phyloP scores from a whole-genome alignment of 2,888 invertebrate species.

The Dolichomitus sp. region DNA sequence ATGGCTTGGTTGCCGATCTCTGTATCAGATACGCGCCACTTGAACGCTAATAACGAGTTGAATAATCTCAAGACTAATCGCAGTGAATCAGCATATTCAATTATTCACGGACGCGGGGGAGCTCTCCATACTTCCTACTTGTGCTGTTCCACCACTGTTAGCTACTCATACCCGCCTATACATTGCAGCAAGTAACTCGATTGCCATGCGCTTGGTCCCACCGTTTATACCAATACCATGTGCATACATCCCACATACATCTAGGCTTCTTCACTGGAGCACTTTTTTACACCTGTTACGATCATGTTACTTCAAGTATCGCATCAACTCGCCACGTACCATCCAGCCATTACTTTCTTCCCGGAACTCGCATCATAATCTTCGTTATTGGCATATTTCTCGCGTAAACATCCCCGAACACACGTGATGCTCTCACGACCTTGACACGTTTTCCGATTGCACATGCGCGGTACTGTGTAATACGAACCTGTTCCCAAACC shows the following conservation, averaged over 20 bases:
- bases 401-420: constrained; percentile 10
- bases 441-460: constrained; percentile 1
- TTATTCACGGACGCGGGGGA: constrained; percentile 66
- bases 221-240: not conserved
- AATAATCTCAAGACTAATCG: constrained; percentile 72
- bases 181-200: constrained; percentile 17
- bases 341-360: constrained; percentile 2
- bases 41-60: constrained; percentile 72
- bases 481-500: constrained; percentile 60
- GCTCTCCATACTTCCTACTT: constrained; percentile 55
- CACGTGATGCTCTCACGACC: not conserved
- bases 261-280: not conserved
- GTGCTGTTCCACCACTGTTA: constrained; percentile 25
- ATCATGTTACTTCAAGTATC: not conserved
- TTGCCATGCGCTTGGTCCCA: constrained; percentile 14
- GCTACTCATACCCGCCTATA: constrained; percentile 2
- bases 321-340: not conserved
- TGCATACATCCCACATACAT: constrained; percentile 10
- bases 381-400: not conserved
- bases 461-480: not conserved
- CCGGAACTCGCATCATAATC: not conserved
- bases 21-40: constrained; percentile 71
- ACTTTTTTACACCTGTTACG: not conserved
- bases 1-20: constrained; percentile 61
- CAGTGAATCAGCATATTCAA: constrained; percentile 72